Percentiles rank a stretch among this genome's conserved stretches.
These are phyloP conservation scores for Spinibarbus caldwelli DNA, from an alignment of 2,797 vertebrate species.

Conservation along the genomic window DNA sequence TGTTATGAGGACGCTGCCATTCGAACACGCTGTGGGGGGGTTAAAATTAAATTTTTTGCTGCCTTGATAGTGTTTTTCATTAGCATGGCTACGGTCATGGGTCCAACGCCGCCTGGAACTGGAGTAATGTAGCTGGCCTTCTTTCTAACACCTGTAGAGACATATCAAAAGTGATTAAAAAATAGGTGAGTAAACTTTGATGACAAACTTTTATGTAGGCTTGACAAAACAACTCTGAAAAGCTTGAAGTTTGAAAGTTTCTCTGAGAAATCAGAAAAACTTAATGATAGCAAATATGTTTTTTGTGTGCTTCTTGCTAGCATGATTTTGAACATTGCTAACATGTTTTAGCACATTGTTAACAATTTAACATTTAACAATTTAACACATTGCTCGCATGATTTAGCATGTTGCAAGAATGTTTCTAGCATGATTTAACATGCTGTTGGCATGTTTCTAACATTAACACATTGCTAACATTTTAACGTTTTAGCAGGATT, in stretches of 20 bases:
- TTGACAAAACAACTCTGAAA: no score
- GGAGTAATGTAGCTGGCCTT: constrained; percentile 96
- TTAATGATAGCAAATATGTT: no score
- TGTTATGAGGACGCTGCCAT: constrained; percentile 78
- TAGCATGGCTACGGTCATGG: constrained; percentile 98
- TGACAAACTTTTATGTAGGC: no score
- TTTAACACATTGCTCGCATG: neutral
- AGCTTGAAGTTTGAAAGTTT: no score
- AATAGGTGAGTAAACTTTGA: no score
- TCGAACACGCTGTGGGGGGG: constrained; percentile 74
- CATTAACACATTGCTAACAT: no score
- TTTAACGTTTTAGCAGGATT: no score
- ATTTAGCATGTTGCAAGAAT: neutral
- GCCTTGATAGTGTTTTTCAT: constrained; percentile 99
- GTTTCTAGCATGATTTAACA: neutral
- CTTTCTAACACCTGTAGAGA: constrained; percentile 83
- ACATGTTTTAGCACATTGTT: neutral
- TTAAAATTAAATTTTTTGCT: constrained; percentile 86
- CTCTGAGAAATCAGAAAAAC: no score
- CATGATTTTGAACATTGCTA: neutral
- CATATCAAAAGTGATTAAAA: neutral
- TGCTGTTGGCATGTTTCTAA: no score
- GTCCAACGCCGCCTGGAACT: constrained; percentile 94
- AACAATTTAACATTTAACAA: no score
- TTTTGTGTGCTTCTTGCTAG: no score